Base-by-base conservation (phyloP, 2,113 vertebrate species). In the western clawed frog (Xenopus tropicalis) region DNA sequence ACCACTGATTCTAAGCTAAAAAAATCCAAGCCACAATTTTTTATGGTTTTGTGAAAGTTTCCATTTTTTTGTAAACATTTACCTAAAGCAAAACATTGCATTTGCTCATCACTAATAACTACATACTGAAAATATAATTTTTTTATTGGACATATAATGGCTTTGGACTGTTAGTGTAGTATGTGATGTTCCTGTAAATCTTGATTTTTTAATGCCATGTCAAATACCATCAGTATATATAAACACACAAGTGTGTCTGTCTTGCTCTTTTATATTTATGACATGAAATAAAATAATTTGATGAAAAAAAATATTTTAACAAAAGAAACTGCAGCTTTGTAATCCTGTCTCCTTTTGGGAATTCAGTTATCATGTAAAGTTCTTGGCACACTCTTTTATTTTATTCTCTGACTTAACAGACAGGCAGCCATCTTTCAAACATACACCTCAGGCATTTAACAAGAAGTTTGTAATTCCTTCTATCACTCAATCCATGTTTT, bases 361-460 rank as follows among this genome's bases (percentile, higher is more conserved):
- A 14, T 43, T 65, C 62, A 58, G 46, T 13, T 54, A 54, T 24
- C 20, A 37, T 54, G 48, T 74, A 58, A 44, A 23, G 14, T 24
- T 58, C 54, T 74, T 19, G 63, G 66, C 22, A 24, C 29, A 59
- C 48, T 19, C 54, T 4, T 48, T 64, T 17, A 67, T 74, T 74
- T 43, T 24, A 37, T 37, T 37, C 29, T 37, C 29, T 66, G 51
- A 59, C 54, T 43, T 59, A 37, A 11, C 37, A 58, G 66, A 56
- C 20, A 23, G 22, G 3, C 20, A 48, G 71, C 63, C 52, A 66
- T 74, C 42, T 74, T 74, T 74, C 71, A 73, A 20, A 66, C 52
- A 29, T 29, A 59, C 21, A 66, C 62, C 71, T 66, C 29, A 21
- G 71, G 51, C 42, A 74, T 66, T 66, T 74, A 74, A 67, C 71